Base-by-base conservation (phyloP, 2,888 invertebrate species). In the Psococerastis gibbosa region DNA sequence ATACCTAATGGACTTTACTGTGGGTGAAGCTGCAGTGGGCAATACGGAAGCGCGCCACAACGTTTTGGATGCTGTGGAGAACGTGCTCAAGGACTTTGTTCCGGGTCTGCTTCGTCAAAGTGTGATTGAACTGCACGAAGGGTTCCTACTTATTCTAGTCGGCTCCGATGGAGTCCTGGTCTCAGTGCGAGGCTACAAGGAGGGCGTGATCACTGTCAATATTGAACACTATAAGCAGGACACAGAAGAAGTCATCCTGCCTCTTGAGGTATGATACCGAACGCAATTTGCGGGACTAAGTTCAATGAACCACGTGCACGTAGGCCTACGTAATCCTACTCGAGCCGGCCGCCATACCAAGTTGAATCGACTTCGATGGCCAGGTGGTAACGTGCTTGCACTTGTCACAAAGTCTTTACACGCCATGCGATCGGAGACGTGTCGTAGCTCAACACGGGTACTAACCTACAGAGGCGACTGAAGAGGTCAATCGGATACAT, bases 191-290 rank as follows among this genome's bases (percentile, higher is more conserved):
- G 69, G 80, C 51, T 84, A 78, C 55, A 69, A 70, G 38, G 74
- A 77, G 53, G 85, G 85, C 45, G 65, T 84, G 51, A 68, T 85
- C 45, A 83, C 84, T 31, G 66, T 85, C 52, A 85, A 82, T 59
- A 73, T 85, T 55, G 87, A 87, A 57, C 85, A 81, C 64, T 84
- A 73, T 59, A 75, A 78, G 58, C 74, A 70, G 47, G 78, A 81
- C 45, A 71, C 72, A 49, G 78, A 80, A 55, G 75, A 78, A 50
- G 74, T 78, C 32, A 57, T 80, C 47, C 65, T 85, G 53, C 71
- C 69, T 51, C 78, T 77, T 62, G 82, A 85, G 74, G 85, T 85
- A 73, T 63, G 61, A n/a, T 50, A 32, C 11, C 27, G 32, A 35
- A n/a, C 32, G 13, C 13, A 32, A 46, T 27, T n/a, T n/a, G n/a